Evolutionary conservation across 2,113 vertebrate genomes (phyloP).

Genomic region (Hiodon alosoides): DNA sequence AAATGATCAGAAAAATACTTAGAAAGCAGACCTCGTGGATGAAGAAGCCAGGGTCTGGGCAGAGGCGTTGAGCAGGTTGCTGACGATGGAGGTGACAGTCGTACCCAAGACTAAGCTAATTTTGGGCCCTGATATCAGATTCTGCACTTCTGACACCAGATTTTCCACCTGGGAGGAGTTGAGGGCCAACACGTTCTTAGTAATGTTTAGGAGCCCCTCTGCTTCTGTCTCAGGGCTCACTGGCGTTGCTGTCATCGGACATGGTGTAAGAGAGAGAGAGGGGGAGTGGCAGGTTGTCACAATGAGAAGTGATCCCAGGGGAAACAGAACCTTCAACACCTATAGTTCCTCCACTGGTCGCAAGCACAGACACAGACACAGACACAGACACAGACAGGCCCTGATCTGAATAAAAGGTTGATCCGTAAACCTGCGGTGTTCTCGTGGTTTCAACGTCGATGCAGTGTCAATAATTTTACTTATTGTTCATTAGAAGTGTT

Average conservation of each 20-base stretch:
- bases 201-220: slow-evolving; percentile 40
- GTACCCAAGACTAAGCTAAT: slow-evolving; percentile 57
- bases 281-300: neutral
- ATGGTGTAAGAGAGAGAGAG: neutral
- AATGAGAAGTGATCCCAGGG: neutral
- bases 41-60: slow-evolving; percentile 51
- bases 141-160: slow-evolving; percentile 71
- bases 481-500: no score
- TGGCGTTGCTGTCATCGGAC: slow-evolving; percentile 13
- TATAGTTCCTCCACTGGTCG: no score
- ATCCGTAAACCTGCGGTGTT: no score
- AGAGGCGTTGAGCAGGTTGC: slow-evolving; percentile 68
- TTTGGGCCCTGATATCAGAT: slow-evolving; percentile 59
- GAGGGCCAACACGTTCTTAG: slow-evolving; percentile 40
- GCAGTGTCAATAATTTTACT: no score
- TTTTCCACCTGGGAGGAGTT: slow-evolving; percentile 61
- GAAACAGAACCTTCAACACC: neutral
- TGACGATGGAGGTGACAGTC: slow-evolving; percentile 68
- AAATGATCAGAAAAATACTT: neutral
- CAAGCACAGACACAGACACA: no score
- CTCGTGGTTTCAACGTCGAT: no score
- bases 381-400: no score
- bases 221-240: slow-evolving; percentile 27
- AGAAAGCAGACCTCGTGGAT: slow-evolving; percentile 67
- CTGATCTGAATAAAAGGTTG: no score